Percentiles rank a stretch among this genome's conserved stretches.
Conservation (phyloP, 2,888 invertebrate species). For the Chaitophorus viminalis region DNA sequence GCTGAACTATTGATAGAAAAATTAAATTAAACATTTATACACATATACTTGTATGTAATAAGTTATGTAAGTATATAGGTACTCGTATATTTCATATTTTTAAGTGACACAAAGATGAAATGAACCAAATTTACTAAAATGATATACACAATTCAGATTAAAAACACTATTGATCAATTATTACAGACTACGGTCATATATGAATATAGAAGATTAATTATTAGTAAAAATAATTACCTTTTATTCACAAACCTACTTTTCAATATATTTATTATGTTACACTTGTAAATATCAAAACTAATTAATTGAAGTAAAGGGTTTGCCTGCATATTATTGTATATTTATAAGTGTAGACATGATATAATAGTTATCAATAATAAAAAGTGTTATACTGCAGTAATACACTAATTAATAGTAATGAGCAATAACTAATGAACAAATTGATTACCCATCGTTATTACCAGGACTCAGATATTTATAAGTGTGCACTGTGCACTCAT, state of each 20-base stretch:
- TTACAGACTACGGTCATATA: slow-evolving; percentile 1
- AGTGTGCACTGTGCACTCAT: neutral
- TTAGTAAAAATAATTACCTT: slow-evolving; percentile 22
- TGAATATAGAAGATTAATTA: slow-evolving; percentile 21
- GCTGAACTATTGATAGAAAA: neutral
- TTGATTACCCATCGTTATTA: neutral
- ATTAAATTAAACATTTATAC: neutral
- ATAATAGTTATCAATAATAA: slow-evolving; percentile 12
- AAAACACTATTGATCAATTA: slow-evolving; percentile 6
- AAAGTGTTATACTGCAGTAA: neutral
- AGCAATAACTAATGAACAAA: neutral
- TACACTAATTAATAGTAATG: slow-evolving; percentile 13
- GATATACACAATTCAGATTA: neutral
- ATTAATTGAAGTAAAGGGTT: slow-evolving; percentile 22
- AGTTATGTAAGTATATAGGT: no score
- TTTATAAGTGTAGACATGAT: neutral
- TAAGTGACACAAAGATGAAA: slow-evolving; percentile 20
- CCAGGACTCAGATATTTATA: neutral
- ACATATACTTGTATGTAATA: neutral
- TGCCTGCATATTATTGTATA: neutral
- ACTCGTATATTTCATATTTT: neutral
- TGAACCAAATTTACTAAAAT: slow-evolving; percentile 11
- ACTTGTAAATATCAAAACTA: slow-evolving; percentile 31
- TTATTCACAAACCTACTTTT: slow-evolving; percentile 1
- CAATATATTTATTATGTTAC: neutral